phyloP scores from a whole-genome alignment of 2,888 invertebrate genomes.

The Apotomis betuletana region DNA sequence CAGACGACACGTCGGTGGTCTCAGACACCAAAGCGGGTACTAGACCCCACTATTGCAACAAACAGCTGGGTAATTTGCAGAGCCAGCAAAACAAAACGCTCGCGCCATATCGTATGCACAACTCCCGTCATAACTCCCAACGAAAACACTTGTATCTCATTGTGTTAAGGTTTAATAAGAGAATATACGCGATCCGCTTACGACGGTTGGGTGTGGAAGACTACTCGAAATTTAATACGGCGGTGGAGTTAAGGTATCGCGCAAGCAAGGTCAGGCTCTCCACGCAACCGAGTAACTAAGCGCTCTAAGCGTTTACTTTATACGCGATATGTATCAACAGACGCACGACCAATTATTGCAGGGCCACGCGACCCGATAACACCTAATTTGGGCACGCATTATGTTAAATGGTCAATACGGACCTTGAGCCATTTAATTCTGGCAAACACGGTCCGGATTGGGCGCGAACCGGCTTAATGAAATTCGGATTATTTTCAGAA shows the following conservation, averaged over 20 bases:
- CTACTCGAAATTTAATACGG: constrained; percentile 77
- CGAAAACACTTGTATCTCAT: constrained; percentile 59
- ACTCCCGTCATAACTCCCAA: constrained; percentile 50
- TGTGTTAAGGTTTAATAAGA: constrained; percentile 57
- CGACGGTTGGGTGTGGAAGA: constrained; percentile 69
- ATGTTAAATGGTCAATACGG: constrained; percentile 61
- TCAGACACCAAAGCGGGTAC: constrained; percentile 64
- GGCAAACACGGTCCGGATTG: constrained; percentile 30
- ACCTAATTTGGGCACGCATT: constrained; percentile 71
- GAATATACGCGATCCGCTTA: constrained; percentile 65
- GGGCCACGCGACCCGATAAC: constrained; percentile 72
- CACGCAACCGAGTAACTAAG: constrained; percentile 72
- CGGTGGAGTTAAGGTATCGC: constrained; percentile 54
- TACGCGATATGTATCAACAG: constrained; percentile 65
- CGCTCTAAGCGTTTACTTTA: constrained; percentile 43
- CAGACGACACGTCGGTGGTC: constrained; percentile 61
- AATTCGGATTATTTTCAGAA: constrained; percentile 44
- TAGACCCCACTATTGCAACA: constrained; percentile 65
- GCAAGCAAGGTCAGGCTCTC: constrained; percentile 78
- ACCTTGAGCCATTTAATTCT: constrained; percentile 71
- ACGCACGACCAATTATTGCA: constrained; percentile 27
- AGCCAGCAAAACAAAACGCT: constrained; percentile 73
- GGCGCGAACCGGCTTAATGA: constrained; percentile 44
- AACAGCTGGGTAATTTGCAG: constrained; percentile 79
- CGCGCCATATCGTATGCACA: constrained; percentile 49